Base-by-base conservation (phyloP, 2,888 invertebrate species). In the Zele albiditarsus region DNA sequence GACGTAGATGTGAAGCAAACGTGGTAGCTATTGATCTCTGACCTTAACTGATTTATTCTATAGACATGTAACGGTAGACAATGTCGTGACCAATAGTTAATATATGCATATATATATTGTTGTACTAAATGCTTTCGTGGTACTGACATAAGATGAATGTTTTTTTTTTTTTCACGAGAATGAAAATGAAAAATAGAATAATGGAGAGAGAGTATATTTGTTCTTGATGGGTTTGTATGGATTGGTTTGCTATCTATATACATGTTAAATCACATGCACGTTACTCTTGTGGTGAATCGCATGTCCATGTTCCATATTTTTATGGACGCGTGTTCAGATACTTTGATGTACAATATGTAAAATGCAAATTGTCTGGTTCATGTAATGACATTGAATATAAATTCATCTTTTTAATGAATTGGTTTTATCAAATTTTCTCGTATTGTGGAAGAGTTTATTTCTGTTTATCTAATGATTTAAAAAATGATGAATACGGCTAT, bases 31-130 rank as follows among this genome's bases (percentile, higher is more conserved):
- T 77, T 79, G 80, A 80, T 79, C 80, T 68, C 63, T 77, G 76
- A 75, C 77, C 79, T 77, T 72, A 33, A 67, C 79, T 73, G 68
- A 68, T 80, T 80, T 80, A 84, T 84, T 81, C 78, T 79, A 80
- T 80, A 82, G 80, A 82, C 83, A 82, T 82, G 82, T 87, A 87
- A 87, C 85, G 87, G 86, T 86, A 86, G 86, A 86, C 83, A 85
- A 82, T 87, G 84, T 87, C 87, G 87, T 87, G 85, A 85, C 83
- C 84, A 80, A 87, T 85, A 84, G 86, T 84, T 87, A 84, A 87
- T 87, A 82, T 53, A 53, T 23, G 20, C n/a, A 53, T 20, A 53
- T 53, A 20, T 69, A 68, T 84, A 85, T 85, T 80, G 83, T 81
- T 82, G 76, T 76, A 82, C 83, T 84, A 84, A 85, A 85, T 84